A percentile compares a stretch with the other conserved stretches of the same genome.
Conservation (phyloP, 1,140 invertebrate genomes). For the Frieseomelitta varia region DNA sequence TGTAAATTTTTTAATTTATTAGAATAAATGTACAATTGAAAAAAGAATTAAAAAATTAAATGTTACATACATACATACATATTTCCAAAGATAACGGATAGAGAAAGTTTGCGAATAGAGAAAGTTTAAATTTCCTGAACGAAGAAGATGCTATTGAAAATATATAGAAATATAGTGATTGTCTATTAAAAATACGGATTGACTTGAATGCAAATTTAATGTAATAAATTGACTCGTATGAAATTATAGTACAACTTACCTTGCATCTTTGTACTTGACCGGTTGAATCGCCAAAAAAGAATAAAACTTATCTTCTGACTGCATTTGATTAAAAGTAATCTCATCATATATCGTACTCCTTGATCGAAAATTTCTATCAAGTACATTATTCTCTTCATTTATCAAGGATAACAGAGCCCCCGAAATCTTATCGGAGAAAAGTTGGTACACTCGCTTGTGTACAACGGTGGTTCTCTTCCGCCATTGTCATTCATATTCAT, state of each 20-base stretch:
- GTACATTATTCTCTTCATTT: neutral
- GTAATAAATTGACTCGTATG: neutral
- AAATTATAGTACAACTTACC: slow-evolving; percentile 44
- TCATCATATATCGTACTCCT: slow-evolving; percentile 49
- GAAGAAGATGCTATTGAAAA: too few species aligned
- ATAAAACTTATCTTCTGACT: slow-evolving; percentile 53
- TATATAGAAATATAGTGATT: too few species aligned
- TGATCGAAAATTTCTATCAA: neutral
- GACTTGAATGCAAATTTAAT: too few species aligned
- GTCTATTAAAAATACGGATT: neutral
- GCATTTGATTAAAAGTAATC: slow-evolving; percentile 66
- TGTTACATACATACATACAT: too few species aligned
- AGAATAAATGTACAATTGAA: neutral
- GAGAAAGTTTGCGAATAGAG: neutral
- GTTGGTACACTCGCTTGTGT: neutral
- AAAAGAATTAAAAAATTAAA: too few species aligned
- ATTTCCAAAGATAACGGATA: too few species aligned
- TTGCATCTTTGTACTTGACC: slow-evolving; percentile 55
- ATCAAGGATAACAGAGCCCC: neutral
- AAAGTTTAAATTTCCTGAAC: too few species aligned
- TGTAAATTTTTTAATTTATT: neutral
- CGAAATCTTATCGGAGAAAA: neutral
- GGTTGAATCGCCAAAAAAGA: slow-evolving; percentile 5
- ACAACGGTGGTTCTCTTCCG: neutral
- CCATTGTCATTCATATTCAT: neutral